A percentile compares a stretch with the other conserved stretches of the same genome.
Conservation (phyloP, 2,797 vertebrate genomes). For the Ctenopoma kingsleyae region DNA sequence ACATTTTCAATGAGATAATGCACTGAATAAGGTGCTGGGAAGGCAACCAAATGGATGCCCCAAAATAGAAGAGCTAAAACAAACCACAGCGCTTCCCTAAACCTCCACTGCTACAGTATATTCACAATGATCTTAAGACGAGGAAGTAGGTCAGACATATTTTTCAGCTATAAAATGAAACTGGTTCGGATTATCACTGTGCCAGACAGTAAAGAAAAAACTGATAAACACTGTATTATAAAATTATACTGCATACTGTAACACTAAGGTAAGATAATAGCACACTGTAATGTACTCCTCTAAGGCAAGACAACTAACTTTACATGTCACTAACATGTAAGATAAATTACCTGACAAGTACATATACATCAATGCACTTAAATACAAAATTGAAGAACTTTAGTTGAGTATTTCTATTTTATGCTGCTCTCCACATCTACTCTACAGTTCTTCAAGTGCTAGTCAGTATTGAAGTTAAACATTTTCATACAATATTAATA, state of each 20-base stretch:
- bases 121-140: constrained; percentile 43
- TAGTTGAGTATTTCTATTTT: background rate
- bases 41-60: constrained; percentile 41
- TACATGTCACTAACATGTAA: background rate
- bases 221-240: constrained; percentile 11
- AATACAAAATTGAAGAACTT: no score
- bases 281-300: background rate
- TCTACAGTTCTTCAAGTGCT: background rate
- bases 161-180: constrained; percentile 11
- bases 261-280: constrained; percentile 14
- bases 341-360: background rate
- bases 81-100: constrained; percentile 36
- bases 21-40: constrained; percentile 38
- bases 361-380: no score
- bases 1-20: constrained; percentile 43
- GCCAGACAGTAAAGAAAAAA: constrained; percentile 13
- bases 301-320: background rate
- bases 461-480: no score
- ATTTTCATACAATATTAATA: no score
- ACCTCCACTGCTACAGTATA: constrained; percentile 20
- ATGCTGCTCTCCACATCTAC: no score
- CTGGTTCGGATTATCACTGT: constrained; percentile 28
- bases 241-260: background rate
- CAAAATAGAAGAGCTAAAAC: constrained; percentile 49
- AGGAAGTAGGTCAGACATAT: constrained; percentile 54